Evolutionary conservation across 2,113 vertebrate genomes (phyloP), one percentile per base, ranked within the genome.

Genomic region (Ginglymostoma cirratum): DNA sequence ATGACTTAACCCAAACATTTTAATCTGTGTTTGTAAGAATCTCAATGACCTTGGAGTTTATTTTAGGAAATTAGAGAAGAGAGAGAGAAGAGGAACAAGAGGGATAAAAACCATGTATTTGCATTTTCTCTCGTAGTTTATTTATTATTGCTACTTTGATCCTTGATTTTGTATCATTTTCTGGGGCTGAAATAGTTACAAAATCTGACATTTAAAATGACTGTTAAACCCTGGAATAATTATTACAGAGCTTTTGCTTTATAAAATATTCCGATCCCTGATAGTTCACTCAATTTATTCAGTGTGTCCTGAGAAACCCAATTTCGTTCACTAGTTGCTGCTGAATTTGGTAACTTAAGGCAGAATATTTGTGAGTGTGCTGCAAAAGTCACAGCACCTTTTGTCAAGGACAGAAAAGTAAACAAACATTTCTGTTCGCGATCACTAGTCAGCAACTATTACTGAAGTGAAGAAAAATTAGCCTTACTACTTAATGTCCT

Each of bases 1-100:
- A 72, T 70, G 38, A 95, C 3, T 48, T 45, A 95, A 95, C 69
- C 24, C 69, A 95, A 95, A 70, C 24, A 95, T 52, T 95, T 70
- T 95, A 45, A 72, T 34, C 42, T 48, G 69, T 48, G 38, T 30
- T 52, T 95, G 42, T 72, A 48, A 70, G 12, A 72, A 45, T 95
- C 42, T 72, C 30, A 95, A 95, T 76, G 69, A 95, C 69, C 42
- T 95, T 95, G n/a, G 67, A 14, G 45, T 52, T 95, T 95, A 76
- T 23, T 93, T 93, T 93, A 93, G 34, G 17, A 66, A 93, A 66
- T 38, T 5, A 61, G 12, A 61, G 55, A 61, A 61, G 85, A 87
- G 27, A 87, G 48, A 87, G 85, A 61, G 45, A 55, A 1, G 89
- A 83, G 66, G 55, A 21, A 34, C 19, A 93, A 34, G 52, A 93